Evolutionary conservation across 2,888 invertebrate species (phyloP), one percentile per base, ranked within the genome.

Genomic region (Nomada fucata): DNA sequence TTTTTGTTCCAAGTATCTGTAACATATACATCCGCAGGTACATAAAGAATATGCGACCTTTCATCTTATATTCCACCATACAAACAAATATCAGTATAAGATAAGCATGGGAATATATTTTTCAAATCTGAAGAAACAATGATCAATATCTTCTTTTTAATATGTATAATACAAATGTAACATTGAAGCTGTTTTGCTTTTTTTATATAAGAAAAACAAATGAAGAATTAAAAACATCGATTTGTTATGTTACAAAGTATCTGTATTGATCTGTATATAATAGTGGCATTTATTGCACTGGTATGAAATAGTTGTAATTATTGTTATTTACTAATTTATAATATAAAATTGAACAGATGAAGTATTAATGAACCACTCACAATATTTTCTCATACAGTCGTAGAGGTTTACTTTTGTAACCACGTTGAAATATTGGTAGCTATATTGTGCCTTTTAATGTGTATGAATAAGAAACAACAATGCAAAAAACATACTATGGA

Each of bases 371-470:
- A 85, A 82, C 70, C 84, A 86, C 83, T 85, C 86, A 88, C 79
- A 83, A 81, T 88, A 86, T 86, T 89, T 88, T 87, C 79, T 87
- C 82, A 89, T 69, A 86, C 69, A 79, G 79, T 82, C 82, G 83
- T 85, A 87, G 88, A 89, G 23, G 89, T 90, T 88, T 84, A 89
- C 79, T 83, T 80, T 87, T 91, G 93, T 93, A 93, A 92, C 92
- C 92, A 92, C 92, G 93, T 92, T 93, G 92, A 92, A 88, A 87
- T 87, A 92, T 92, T 93, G 92, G 93, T 93, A 92, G 92, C 92
- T 92, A 92, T 92, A 92, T 92, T 89, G 93, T 93, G 93, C 93
- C 93, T 93, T 93, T 92, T 93, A 93, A 92, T 91, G 86, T 91
- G 88, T 92, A 92, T 90, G 91, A 89, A 90, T 89, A 90, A 91